Evolutionary conservation across 2,797 vertebrate species (phyloP).

Genomic region (Harpagifer antarcticus): DNA sequence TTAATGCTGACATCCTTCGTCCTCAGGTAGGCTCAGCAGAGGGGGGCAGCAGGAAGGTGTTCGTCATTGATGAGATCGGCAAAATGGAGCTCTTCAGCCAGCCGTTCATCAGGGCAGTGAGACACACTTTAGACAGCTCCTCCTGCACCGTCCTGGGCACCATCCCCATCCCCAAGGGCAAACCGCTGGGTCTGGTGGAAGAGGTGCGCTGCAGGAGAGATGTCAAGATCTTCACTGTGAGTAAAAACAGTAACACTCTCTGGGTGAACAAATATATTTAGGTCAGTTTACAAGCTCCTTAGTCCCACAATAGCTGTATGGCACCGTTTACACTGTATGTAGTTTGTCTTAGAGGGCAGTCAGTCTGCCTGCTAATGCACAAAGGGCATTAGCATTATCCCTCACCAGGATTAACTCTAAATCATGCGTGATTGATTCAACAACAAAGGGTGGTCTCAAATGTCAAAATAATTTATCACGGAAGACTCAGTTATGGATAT

Average conservation of each 20-base stretch:
- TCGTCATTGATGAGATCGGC: conserved; percentile 95
- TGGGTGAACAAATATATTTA: conserved; percentile 38
- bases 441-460: conserved; percentile 75
- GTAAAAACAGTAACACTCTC: conserved; percentile 61
- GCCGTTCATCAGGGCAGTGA: conserved; percentile 90
- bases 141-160: conserved; percentile 89
- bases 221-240: conserved; percentile 91
- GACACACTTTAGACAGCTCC: conserved; percentile 81
- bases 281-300: conserved; percentile 52
- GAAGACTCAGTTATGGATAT: conserved; percentile 66
- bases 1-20: not conserved
- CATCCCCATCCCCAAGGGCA: conserved; percentile 92
- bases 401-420: conserved; percentile 74
- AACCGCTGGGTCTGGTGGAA: conserved; percentile 91
- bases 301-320: conserved; percentile 41
- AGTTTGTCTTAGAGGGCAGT: conserved; percentile 48
- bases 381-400: conserved; percentile 68
- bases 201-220: conserved; percentile 91
- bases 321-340: conserved; percentile 50
- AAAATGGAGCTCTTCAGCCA: conserved; percentile 99
- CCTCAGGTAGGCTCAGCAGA: conserved; percentile 74
- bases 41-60: conserved; percentile 80
- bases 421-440: conserved; percentile 81
- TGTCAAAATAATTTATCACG: conserved; percentile 74
- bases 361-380: conserved; percentile 48